Evolutionary conservation across 1,140 invertebrate species (phyloP).

Genomic region (Drosophila triauraria): DNA sequence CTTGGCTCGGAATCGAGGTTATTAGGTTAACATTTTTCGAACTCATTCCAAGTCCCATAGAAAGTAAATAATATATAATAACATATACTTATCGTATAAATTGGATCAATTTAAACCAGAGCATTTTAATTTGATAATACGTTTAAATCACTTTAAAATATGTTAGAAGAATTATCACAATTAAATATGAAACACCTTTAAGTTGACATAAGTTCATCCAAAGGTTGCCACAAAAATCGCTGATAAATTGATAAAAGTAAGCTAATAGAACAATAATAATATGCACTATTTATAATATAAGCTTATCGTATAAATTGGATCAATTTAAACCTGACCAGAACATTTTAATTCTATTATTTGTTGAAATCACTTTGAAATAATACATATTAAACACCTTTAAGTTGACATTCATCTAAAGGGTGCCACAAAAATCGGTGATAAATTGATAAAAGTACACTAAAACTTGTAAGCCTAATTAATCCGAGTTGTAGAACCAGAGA

Average conservation of each 20-base stretch:
- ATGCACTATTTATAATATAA: no score
- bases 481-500: background rate
- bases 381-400: background rate
- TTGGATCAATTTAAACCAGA: no score
- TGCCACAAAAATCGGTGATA: background rate
- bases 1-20: conserved; percentile 46
- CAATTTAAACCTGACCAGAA: no score
- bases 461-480: background rate
- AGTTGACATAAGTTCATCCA: background rate
- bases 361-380: no score
- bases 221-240: background rate
- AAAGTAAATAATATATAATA: background rate
- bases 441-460: background rate
- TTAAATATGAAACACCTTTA: background rate
- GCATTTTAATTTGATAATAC: no score
- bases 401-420: background rate
- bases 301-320: no score
- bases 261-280: no score
- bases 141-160: no score
- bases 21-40: conserved; percentile 55
- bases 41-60: conserved; percentile 2
- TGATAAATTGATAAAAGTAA: background rate
- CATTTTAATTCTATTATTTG: no score
- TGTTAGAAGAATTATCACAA: no score
- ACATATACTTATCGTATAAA: no score